Evolutionary conservation across 2,888 invertebrate genomes (phyloP).

Genomic region (Blomia tropicalis): DNA sequence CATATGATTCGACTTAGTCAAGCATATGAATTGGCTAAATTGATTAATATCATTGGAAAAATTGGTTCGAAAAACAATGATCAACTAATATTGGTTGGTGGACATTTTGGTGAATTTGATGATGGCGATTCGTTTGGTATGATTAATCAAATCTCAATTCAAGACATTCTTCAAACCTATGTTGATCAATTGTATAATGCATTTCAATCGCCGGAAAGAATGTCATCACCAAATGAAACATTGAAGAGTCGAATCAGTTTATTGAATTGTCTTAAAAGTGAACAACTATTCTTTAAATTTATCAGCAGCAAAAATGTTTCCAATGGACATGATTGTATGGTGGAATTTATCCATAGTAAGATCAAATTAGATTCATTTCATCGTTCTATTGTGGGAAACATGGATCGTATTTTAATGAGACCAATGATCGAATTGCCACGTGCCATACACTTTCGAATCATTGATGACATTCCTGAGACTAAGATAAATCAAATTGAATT

Average conservation of each 20-base stretch:
- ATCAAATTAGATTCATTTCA: background rate
- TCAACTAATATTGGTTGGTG: background rate
- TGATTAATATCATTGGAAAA: background rate
- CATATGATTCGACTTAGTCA: background rate
- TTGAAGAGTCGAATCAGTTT: background rate
- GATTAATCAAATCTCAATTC: background rate
- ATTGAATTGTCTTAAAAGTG: background rate
- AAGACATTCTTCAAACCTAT: background rate
- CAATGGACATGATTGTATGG: background rate
- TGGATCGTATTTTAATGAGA: background rate
- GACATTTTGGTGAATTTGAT: background rate
- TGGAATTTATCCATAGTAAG: background rate
- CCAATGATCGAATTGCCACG: background rate
- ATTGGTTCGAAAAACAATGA: background rate
- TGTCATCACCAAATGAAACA: background rate
- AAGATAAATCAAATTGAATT: background rate
- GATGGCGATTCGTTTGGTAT: background rate
- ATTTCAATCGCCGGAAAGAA: background rate
- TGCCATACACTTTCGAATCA: background rate
- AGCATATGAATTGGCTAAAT: constrained; percentile 5
- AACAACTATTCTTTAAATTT: constrained; percentile 1
- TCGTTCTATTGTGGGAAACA: background rate
- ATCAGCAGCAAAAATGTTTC: background rate
- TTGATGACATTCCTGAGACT: background rate
- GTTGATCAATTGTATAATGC: background rate